Evolutionary conservation across 2,113 vertebrate genomes (phyloP), one percentile per base, ranked within the genome.

Genomic region (Sturnus vulgaris): DNA sequence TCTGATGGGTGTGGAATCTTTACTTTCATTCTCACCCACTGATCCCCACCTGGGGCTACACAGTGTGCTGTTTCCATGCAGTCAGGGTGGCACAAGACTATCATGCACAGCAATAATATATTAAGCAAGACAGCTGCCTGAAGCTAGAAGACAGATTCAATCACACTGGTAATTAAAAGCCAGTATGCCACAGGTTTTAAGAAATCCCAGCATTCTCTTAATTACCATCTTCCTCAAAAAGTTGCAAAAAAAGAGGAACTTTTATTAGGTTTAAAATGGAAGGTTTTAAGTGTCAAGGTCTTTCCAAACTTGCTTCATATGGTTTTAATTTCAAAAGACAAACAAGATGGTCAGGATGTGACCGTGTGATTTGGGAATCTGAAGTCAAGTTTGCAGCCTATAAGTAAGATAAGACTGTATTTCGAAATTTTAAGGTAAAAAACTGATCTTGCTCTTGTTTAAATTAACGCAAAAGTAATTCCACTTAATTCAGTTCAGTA

Each of bases 51-150:
- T 49, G 42, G 47, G 75, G 84, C 71, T 90, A 69, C 42, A 65
- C 50, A 61, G 52, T 15, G 25, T 70, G 39, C n/a, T 69, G 63
- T 25, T 95, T 68, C 72, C 59, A 42, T 18, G 47, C 42, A 86
- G 69, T 35, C 85, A 94, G 70, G 35, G 50, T 89, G 46, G 60
- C 86, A 91, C 27, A 39, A 75, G 90, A 91, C 83, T 63, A 72
- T 59, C 72, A 53, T 7, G 57, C 33, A 40, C 20, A 88, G 73
- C 39, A 86, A 37, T 39, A 82, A 37, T 8, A 37, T 25, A 82
- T 91, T 64, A 85, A 89, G 37, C 46, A 71, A 95, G 66, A 90
- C 53, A 94, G 82, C 56, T 85, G 78, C 78, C 76, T 88, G 76
- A 88, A 94, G 60, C 61, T 33, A 61, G 42, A 63, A 91, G 46